These are phyloP conservation scores for Harpegnathos saltator DNA, from an alignment of 1,140 invertebrate genomes.

Conservation along the genomic window DNA sequence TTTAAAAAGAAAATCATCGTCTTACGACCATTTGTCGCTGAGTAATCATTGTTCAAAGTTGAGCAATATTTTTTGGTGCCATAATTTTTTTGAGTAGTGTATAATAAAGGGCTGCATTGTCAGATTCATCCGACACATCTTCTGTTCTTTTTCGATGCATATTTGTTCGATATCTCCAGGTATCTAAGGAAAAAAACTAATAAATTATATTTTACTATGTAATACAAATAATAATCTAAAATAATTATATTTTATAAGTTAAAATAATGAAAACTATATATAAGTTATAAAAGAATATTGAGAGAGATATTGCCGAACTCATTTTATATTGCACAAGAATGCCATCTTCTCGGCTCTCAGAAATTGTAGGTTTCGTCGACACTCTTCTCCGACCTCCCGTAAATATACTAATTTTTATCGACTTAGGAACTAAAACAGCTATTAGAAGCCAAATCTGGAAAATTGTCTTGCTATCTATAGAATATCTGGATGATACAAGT, in stretches of 20 bases:
- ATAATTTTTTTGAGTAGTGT: too few relatives aligned
- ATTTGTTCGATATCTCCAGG: slow-evolving; percentile 2
- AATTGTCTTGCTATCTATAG: neutral
- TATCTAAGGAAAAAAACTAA: slow-evolving; percentile 4
- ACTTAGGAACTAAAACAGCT: slow-evolving; percentile 9
- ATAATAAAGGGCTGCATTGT: too few relatives aligned
- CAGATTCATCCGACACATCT: slow-evolving; percentile 16
- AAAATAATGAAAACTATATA: neutral
- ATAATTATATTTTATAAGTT: slow-evolving; percentile 5
- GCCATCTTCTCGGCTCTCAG: slow-evolving; percentile 18
- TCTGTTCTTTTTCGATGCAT: neutral
- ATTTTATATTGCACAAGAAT: too few relatives aligned
- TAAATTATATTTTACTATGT: neutral
- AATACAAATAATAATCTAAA: neutral
- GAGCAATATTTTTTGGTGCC: too few relatives aligned
- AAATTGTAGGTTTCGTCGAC: slow-evolving; percentile 12
- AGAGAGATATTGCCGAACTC: too few relatives aligned
- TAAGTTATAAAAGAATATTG: neutral
- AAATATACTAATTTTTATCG: neutral
- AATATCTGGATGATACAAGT: too few relatives aligned
- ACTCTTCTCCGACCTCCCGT: neutral
- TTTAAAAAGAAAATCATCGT: too few relatives aligned
- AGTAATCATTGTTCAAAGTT: too few relatives aligned
- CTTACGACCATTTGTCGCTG: too few relatives aligned
- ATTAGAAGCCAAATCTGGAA: slow-evolving; percentile 1